Base-by-base conservation (phyloP, 2,797 vertebrate genomes). In the Girardinus metallicus region DNA sequence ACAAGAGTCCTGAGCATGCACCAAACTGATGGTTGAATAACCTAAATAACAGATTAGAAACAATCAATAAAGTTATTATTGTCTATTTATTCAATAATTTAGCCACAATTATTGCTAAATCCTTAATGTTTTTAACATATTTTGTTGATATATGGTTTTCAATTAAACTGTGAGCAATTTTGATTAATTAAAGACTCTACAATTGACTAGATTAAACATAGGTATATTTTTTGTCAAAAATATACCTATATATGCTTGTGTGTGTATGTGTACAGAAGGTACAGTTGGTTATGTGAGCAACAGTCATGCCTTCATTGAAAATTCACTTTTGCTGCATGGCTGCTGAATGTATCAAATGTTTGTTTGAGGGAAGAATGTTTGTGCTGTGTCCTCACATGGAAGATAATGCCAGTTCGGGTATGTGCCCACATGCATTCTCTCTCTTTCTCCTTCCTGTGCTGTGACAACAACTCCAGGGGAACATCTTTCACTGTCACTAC, bases 401-500 rank as follows among this genome's bases (percentile, higher is more conserved):
- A 21, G 62, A 57, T 71, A 66, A 53, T 51, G 34, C 75, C 74
- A 75, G 64, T 76, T 43, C 53, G 44, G 29, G 34, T 72, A 31
- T 60, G 73, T 23, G 71, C 74, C 51, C 60, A 73, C 79, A 75
- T 78, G 76, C 39, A 39, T 81, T 82, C 74, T 60, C 74, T 76
- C 64, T 76, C 71, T 75, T 70, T 83, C 49, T 84, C 68, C 79
- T 73, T 66, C 74, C 75, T 77, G 75, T 46, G 51, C 79, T 44
- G 79, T 83, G 93, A 93, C 89, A 93, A 92, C 87, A 94, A 95
- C 87, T 94, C 80, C 66, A 85, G 87, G 90, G 89, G 84, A 87
- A 92, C 88, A 94, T 91, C 85, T 95, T 87, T 94, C 92, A 91
- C 92, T 93, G 94, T 93, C 89, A 90, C 88, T 77, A 84, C 88